A percentile compares a stretch with the other conserved stretches of the same genome.
These are phyloP conservation scores for Hyposoter dolosus DNA, from an alignment of 2,888 invertebrate genomes.

Conservation along the genomic window DNA sequence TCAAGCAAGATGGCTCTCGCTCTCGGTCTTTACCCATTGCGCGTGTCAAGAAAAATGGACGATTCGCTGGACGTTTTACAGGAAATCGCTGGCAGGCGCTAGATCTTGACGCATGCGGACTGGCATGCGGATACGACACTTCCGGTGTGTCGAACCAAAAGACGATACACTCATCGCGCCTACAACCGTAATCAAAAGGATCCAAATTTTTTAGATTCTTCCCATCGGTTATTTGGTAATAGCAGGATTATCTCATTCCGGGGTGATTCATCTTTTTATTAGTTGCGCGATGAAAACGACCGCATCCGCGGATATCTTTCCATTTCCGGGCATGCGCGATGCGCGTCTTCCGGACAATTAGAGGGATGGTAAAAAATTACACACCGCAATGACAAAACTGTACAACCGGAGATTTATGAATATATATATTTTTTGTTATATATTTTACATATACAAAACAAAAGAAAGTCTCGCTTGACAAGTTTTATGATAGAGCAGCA, in stretches of 20 bases:
- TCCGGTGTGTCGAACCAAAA: neutral
- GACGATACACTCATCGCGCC: too few species aligned
- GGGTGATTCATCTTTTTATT: too few species aligned
- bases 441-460: conserved; percentile 53
- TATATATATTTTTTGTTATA: conserved; percentile 51
- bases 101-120: conserved; percentile 19
- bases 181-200: neutral
- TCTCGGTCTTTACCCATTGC: conserved; percentile 81
- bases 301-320: too few species aligned
- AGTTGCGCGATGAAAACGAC: too few species aligned
- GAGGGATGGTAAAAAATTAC: too few species aligned
- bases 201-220: neutral
- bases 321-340: conserved; percentile 9
- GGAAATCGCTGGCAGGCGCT: conserved; percentile 64
- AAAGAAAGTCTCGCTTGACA: conserved; percentile 13
- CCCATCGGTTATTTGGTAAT: too few species aligned
- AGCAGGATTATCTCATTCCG: too few species aligned
- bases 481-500: too few species aligned
- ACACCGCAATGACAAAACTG: neutral
- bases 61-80: conserved; percentile 58
- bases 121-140: too few species aligned
- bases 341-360: neutral
- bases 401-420: conserved; percentile 46
- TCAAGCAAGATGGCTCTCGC: conserved; percentile 83
- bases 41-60: conserved; percentile 82